phyloP scores from a whole-genome alignment of 2,113 vertebrate species.

The Probosciger aterrimus region DNA sequence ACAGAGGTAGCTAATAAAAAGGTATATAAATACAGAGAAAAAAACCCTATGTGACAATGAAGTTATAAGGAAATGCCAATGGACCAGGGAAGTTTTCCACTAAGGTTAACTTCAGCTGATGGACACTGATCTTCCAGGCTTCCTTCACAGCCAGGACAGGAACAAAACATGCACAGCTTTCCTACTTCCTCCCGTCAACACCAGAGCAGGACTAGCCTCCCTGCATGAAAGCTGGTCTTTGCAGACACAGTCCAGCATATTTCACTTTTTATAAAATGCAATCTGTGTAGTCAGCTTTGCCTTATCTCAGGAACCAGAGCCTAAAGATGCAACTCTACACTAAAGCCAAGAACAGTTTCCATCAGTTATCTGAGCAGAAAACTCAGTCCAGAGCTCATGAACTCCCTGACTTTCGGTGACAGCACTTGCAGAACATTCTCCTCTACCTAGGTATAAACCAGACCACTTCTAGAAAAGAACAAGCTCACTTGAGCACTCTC shows the following conservation, averaged over 20 bases:
- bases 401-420: neutral
- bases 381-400: neutral
- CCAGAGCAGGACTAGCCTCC: neutral
- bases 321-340: neutral
- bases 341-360: neutral
- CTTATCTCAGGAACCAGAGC: neutral
- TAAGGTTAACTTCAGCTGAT: neutral
- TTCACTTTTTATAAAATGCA: neutral
- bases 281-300: neutral
- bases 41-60: neutral
- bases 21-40: neutral
- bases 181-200: rapidly evolving
- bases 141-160: neutral
- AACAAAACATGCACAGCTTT: neutral
- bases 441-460: neutral
- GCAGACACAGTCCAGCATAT: neutral
- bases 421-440: neutral
- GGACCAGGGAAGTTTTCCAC: neutral
- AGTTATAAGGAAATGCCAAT: neutral
- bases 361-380: neutral
- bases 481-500: neutral
- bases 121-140: neutral
- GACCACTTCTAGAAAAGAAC: neutral
- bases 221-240: neutral
- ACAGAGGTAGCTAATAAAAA: neutral